phyloP scores from a whole-genome alignment of 1,140 invertebrate species.

The Homarus americanus region DNA sequence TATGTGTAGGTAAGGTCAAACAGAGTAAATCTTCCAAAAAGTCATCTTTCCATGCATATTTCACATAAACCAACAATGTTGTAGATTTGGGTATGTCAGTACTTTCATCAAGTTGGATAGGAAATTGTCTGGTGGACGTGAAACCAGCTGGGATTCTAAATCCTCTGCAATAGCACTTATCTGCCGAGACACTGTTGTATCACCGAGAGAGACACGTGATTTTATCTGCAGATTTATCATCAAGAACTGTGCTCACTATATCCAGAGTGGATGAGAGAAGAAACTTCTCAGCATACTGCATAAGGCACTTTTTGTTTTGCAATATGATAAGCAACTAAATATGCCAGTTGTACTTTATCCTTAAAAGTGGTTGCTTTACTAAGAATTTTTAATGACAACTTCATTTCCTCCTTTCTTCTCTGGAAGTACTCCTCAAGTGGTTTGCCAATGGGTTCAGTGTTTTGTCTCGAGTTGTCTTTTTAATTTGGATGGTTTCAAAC shows the following conservation, averaged over 20 bases:
- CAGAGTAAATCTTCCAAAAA: conserved; percentile 34
- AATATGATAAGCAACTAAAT: conserved; percentile 41
- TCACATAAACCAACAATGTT: conserved; percentile 17
- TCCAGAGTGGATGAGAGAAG: conserved; percentile 20
- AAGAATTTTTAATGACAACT: conserved; percentile 27
- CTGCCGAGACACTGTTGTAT: conserved; percentile 28
- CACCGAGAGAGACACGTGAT: conserved; percentile 36
- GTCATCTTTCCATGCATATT: conserved; percentile 45
- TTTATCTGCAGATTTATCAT: conserved; percentile 39
- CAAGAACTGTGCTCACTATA: conserved; percentile 27
- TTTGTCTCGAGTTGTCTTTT: conserved; percentile 30
- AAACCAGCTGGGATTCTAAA: conserved; percentile 46
- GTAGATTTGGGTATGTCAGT: conserved; percentile 19
- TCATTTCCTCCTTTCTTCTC: conserved; percentile 33
- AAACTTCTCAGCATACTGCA: conserved; percentile 45
- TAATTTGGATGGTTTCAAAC: conserved; percentile 34
- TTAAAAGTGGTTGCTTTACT: conserved; percentile 39
- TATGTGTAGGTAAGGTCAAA: conserved; percentile 26
- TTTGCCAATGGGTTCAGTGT: conserved; percentile 7
- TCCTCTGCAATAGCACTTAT: conserved; percentile 33
- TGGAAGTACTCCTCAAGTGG: conserved; percentile 29
- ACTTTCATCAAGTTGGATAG: conserved; percentile 42
- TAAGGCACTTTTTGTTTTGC: conserved; percentile 28
- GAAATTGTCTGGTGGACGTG: conserved; percentile 35
- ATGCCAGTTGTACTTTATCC: conserved; percentile 40